Percentiles rank a stretch among this genome's conserved stretches.
Evolutionary conservation across 2,113 vertebrate species (phyloP).

Genomic region (Otocyon megalotis): DNA sequence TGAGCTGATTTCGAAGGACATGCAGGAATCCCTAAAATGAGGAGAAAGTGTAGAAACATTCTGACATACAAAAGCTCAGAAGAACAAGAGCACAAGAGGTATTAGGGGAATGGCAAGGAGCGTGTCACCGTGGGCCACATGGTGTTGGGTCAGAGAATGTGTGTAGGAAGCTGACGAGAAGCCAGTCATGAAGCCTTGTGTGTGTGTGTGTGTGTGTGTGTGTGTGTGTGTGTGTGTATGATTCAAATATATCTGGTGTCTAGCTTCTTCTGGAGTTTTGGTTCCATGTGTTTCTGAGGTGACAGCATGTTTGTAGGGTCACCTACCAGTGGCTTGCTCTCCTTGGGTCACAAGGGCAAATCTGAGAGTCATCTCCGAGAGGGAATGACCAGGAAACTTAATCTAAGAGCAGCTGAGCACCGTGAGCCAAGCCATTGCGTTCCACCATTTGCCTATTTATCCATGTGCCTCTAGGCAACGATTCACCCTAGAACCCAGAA

Average conservation of each 20-base stretch:
- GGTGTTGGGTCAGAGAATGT: neutral
- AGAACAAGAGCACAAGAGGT: neutral
- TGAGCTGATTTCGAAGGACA: neutral
- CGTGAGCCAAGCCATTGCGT: slow-evolving; percentile 7
- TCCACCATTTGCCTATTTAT: neutral
- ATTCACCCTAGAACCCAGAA: neutral
- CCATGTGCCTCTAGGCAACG: neutral
- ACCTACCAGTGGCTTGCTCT: neutral
- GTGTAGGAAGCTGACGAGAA: neutral
- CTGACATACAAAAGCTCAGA: neutral
- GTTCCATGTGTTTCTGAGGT: neutral
- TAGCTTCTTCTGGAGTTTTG: neutral
- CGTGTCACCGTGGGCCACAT: neutral
- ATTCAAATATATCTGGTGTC: neutral
- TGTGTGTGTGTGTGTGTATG: too few species aligned
- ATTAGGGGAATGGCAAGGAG: neutral
- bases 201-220: too few species aligned
- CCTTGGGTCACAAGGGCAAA: slow-evolving; percentile 31
- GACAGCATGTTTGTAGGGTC: neutral
- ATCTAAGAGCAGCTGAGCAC: neutral
- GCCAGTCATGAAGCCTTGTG: neutral
- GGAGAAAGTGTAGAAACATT: neutral
- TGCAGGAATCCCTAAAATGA: neutral
- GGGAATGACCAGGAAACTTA: neutral
- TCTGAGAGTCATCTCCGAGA: neutral